Conservation (phyloP, 2,888 invertebrate species). For the Drosophila nr. perissopoda region DNA sequence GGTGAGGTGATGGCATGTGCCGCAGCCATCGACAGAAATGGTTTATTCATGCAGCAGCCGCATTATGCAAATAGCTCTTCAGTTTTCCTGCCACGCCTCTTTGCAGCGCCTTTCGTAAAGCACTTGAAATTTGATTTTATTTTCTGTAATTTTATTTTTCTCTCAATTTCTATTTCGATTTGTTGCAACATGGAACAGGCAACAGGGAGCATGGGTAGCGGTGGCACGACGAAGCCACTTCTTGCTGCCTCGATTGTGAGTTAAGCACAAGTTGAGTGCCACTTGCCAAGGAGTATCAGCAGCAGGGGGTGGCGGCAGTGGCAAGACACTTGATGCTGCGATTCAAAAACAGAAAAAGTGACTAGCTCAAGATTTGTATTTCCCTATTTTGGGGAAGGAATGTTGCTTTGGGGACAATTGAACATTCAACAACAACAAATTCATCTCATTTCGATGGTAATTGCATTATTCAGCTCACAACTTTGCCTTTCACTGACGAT, state of each 20-base stretch:
- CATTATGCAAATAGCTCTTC: constrained; percentile 75
- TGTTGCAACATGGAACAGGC: constrained; percentile 62
- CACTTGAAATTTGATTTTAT: constrained; percentile 78
- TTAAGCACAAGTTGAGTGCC: constrained; percentile 67
- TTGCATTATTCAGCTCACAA: constrained; percentile 51
- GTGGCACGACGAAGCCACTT: constrained; percentile 44
- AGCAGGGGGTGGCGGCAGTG: no score
- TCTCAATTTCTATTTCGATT: constrained; percentile 73
- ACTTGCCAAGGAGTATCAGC: constrained; percentile 37
- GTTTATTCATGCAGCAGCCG: constrained; percentile 79
- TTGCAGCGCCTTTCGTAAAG: constrained; percentile 50
- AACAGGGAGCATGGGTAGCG: background rate
- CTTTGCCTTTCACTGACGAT: constrained; percentile 15
- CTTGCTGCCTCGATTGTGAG: constrained; percentile 53
- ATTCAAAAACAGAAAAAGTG: constrained; percentile 25
- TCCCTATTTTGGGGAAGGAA: background rate
- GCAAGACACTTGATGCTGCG: background rate
- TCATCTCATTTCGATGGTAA: constrained; percentile 54
- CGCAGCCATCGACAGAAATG: constrained; percentile 60
- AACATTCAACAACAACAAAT: constrained; percentile 32
- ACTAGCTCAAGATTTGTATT: constrained; percentile 28
- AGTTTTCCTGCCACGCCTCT: constrained; percentile 48
- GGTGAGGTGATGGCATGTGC: constrained; percentile 15
- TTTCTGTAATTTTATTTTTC: constrained; percentile 25
- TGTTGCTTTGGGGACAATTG: constrained; percentile 39